Conservation (phyloP, 1,140 invertebrate genomes). For the Eumaeus atala region DNA sequence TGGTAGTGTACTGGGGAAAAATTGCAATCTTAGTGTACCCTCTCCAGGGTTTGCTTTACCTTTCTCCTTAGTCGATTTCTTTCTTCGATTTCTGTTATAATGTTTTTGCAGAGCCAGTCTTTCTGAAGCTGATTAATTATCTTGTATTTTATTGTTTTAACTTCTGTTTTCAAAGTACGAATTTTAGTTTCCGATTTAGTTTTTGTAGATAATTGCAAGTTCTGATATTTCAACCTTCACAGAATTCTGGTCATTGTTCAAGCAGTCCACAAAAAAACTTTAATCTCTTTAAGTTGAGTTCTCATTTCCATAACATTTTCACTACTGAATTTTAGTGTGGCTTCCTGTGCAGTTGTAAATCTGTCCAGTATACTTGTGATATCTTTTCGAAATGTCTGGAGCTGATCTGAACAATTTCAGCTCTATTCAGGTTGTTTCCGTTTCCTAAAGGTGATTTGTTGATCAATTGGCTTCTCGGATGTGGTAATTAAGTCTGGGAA, state of each 20-base stretch:
- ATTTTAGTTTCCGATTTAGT: not conserved
- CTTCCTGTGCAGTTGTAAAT: conserved; percentile 5
- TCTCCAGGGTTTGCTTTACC: conserved; percentile 13
- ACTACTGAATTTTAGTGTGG: conserved; percentile 1
- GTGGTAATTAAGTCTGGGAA: too few relatives aligned
- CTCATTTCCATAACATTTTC: conserved; percentile 12
- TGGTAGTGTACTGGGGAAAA: too few relatives aligned
- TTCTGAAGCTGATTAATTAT: conserved; percentile 18
- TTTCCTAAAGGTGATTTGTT: too few relatives aligned
- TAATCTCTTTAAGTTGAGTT: conserved; percentile 8
- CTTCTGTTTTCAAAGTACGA: not conserved
- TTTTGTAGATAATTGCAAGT: not conserved
- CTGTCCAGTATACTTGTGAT: too few relatives aligned
- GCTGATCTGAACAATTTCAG: too few relatives aligned
- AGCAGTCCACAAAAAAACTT: not conserved
- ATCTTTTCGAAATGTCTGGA: too few relatives aligned
- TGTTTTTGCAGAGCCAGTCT: conserved; percentile 20
- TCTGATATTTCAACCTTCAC: not conserved
- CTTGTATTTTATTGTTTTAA: too few relatives aligned
- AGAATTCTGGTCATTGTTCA: too few relatives aligned
- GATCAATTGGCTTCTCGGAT: too few relatives aligned
- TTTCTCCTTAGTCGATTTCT: conserved; percentile 18
- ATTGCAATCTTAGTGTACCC: conserved; percentile 9
- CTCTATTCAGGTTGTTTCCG: too few relatives aligned
- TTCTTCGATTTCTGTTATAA: conserved; percentile 20